Evolutionary conservation across 2,888 invertebrate genomes (phyloP), one percentile per base, ranked within the genome.

Genomic region (Drosophila gaucha): DNA sequence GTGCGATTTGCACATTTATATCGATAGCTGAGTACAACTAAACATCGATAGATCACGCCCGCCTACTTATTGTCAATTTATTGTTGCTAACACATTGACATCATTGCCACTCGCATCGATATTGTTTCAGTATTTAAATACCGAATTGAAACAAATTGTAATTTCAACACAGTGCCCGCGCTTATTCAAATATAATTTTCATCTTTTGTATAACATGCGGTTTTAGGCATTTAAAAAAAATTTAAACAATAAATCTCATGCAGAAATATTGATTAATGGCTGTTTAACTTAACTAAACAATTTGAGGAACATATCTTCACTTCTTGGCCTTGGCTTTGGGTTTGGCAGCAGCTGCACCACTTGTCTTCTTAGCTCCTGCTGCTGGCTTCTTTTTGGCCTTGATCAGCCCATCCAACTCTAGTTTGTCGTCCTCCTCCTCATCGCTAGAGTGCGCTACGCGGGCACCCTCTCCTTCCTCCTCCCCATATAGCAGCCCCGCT

Each of bases 391-490:
- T 91, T 51, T 91, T 91, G 2, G 90, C 80, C 80, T 97, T 97
- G 43, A 97, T 96, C 92, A 97, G 94, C 3, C 94, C 94, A 92
- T 97, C 96, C 71, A 93, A 93, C 62, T 94, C 94, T 39, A 95
- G 91, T 71, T 95, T 95, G 70, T 94, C 93, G 16, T 93, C 93
- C 6, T 93, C 93, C 22, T 93, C 93, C 0, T 93, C 93, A 0
- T 93, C 92, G 10, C 91, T 92, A 1, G 90, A 89, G 12, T 74
- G 80, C 0, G 59, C 65, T 1, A 33, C 24, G 16, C 39, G 54
- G 6, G 89, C 76, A 6, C 67, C 86, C 3, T 78, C 87, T n/a
- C 79, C 93, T 1, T 74, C 92, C 14, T 90, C 91, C 26, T 91
- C 92, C 6, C 91, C 91, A 12, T 33, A 33, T 20, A 92, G 92